A percentile compares a stretch with the other conserved stretches of the same genome.
These are phyloP conservation scores for Hemibates koningsi DNA, from an alignment of 2,113 vertebrate genomes.

Conservation along the genomic window DNA sequence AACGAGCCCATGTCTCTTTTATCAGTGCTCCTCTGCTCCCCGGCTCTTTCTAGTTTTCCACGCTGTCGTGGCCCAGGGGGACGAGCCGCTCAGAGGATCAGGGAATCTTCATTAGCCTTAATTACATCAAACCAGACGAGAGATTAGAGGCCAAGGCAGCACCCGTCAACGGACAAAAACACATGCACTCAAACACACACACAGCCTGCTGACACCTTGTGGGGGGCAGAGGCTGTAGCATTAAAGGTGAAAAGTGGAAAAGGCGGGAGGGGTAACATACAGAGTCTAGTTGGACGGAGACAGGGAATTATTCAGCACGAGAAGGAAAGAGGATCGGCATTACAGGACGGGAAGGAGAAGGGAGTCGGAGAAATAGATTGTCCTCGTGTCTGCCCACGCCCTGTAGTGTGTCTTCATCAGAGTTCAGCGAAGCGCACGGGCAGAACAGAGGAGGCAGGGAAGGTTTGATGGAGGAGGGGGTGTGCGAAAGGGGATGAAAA, in stretches of 20 bases:
- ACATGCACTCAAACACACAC: constrained; percentile 6
- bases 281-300: constrained; percentile 22
- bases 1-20: constrained; percentile 60
- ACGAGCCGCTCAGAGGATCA: constrained; percentile 64
- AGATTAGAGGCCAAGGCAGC: constrained; percentile 67
- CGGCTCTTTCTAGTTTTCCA: constrained; percentile 53
- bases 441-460: constrained; percentile 37
- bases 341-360: constrained; percentile 9
- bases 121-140: constrained; percentile 73
- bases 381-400: constrained; percentile 57
- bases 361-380: constrained; percentile 57
- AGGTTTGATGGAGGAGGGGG: constrained; percentile 20
- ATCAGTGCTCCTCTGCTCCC: constrained; percentile 53
- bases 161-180: constrained; percentile 44
- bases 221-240: constrained; percentile 32
- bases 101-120: constrained; percentile 75
- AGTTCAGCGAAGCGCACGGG: constrained; percentile 46
- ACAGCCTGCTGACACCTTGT: constrained; percentile 14
- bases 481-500: constrained; percentile 28
- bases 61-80: constrained; percentile 56
- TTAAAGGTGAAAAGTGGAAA: constrained; percentile 54
- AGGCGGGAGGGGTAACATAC: constrained; percentile 30
- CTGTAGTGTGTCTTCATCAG: constrained; percentile 68
- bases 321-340: constrained; percentile 6
- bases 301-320: constrained; percentile 32